Evolutionary conservation across 2,888 invertebrate species (phyloP).

Genomic region (Nebria brevicollis): DNA sequence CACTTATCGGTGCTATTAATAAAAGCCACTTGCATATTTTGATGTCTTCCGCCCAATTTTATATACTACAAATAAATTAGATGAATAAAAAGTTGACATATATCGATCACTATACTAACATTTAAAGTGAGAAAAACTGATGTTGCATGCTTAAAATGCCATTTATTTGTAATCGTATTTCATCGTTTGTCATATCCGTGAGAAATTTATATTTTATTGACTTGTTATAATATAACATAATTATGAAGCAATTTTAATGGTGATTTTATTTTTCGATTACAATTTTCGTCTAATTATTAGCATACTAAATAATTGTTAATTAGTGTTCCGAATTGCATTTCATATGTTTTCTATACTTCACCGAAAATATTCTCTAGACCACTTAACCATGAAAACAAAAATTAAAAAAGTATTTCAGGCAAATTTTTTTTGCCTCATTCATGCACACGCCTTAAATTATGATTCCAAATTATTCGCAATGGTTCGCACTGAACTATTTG

Average conservation of each 20-base stretch:
- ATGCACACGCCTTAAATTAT: too few species aligned
- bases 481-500: too few species aligned
- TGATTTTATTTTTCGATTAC: background rate
- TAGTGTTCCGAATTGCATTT: background rate
- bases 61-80: constrained; percentile 5
- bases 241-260: background rate
- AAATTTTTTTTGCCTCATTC: too few species aligned
- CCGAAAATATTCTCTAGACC: too few species aligned
- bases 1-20: constrained; percentile 29
- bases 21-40: constrained; percentile 28
- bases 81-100: constrained; percentile 8
- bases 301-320: background rate
- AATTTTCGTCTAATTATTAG: background rate
- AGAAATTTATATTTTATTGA: background rate
- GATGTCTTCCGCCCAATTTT: constrained; percentile 39
- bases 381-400: too few species aligned
- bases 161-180: constrained; percentile 2
- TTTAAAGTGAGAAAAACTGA: background rate
- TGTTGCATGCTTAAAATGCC: background rate
- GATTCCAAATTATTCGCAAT: too few species aligned
- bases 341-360: background rate
- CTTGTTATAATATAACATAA: background rate
- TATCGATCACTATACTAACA: background rate
- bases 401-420: too few species aligned
- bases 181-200: constrained; percentile 17